phyloP scores from a whole-genome alignment of 2,797 vertebrate genomes.

The Microctenopoma stevenorrisi region DNA sequence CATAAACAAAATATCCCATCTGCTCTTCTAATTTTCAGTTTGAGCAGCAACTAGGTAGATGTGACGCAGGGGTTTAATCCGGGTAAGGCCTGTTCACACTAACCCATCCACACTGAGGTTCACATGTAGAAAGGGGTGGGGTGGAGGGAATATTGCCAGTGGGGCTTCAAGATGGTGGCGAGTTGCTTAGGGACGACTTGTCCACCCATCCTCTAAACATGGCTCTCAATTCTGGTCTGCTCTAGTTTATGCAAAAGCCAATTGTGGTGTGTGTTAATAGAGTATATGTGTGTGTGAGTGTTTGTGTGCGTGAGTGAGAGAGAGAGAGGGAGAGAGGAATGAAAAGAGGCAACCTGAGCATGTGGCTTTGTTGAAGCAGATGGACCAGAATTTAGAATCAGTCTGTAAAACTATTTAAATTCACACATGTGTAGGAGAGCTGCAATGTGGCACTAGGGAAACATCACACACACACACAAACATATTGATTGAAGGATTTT shows the following conservation, averaged over 20 bases:
- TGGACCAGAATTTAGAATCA: slow-evolving; percentile 72
- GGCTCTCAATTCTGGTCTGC: slow-evolving; percentile 70
- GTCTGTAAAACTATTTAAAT: slow-evolving; percentile 65
- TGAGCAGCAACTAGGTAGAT: slow-evolving; percentile 40
- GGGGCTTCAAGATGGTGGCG: slow-evolving; percentile 54
- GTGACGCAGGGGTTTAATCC: slow-evolving; percentile 45
- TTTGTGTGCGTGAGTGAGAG: slow-evolving; percentile 13
- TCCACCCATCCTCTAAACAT: slow-evolving; percentile 57
- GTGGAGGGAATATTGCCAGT: slow-evolving; percentile 36
- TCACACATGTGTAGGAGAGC: slow-evolving; percentile 62
- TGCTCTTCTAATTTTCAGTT: slow-evolving; percentile 57
- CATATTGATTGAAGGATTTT: slow-evolving; percentile 73
- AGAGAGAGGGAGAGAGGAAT: slow-evolving; percentile 13
- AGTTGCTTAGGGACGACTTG: slow-evolving; percentile 71
- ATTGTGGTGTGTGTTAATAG: slow-evolving; percentile 50
- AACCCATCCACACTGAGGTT: slow-evolving; percentile 44
- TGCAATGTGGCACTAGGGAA: slow-evolving; percentile 73
- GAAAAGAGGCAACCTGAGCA: slow-evolving; percentile 45
- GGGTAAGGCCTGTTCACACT: slow-evolving; percentile 50
- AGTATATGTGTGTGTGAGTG: slow-evolving; percentile 42
- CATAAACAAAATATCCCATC: slow-evolving; percentile 50
- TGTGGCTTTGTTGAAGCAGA: slow-evolving; percentile 64
- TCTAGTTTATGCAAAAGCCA: slow-evolving; percentile 41
- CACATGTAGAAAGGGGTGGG: slow-evolving; percentile 42
- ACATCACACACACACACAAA: slow-evolving; percentile 35